Percentiles rank a stretch among this genome's conserved stretches.
Conservation (phyloP, 2,113 vertebrate genomes). For the Hypanus sabinus region DNA sequence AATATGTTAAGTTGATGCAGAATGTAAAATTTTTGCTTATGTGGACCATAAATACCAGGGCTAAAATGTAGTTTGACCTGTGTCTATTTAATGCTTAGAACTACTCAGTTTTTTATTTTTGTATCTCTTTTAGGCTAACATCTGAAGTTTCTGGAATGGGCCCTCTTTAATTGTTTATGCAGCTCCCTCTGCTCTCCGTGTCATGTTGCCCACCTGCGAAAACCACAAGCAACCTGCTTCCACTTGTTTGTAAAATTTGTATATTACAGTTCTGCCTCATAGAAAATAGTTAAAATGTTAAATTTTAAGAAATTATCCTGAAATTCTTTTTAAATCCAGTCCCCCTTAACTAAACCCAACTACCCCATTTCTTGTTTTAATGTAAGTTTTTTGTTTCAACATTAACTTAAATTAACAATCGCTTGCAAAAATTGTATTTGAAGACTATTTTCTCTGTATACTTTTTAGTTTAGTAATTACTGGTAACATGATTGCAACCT, state of each 20-base stretch:
- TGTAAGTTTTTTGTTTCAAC: conserved; percentile 25
- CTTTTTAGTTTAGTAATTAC: conserved; percentile 36
- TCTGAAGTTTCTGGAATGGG: conserved; percentile 37
- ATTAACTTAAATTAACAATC: conserved; percentile 35
- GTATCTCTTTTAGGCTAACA: conserved; percentile 25
- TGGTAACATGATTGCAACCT: conserved; percentile 35
- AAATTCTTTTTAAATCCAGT: conserved; percentile 8
- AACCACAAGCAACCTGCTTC: conserved; percentile 35
- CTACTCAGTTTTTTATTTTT: background rate
- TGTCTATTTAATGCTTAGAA: background rate
- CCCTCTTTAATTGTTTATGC: conserved; percentile 12
- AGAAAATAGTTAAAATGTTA: conserved; percentile 18
- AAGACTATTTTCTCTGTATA: conserved; percentile 34
- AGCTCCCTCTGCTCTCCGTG: conserved; percentile 16
- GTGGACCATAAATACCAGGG: background rate
- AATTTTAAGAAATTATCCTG: conserved; percentile 31
- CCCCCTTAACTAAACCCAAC: background rate
- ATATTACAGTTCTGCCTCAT: conserved; percentile 33
- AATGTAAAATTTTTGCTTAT: background rate
- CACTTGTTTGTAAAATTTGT: conserved; percentile 37
- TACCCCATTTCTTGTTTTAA: conserved; percentile 26
- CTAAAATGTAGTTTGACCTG: background rate
- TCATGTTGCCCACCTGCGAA: conserved; percentile 27
- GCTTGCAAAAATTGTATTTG: conserved; percentile 37
- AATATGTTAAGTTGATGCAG: background rate